Base-by-base conservation (phyloP, 2,113 vertebrate species). In the Vidua macroura region DNA sequence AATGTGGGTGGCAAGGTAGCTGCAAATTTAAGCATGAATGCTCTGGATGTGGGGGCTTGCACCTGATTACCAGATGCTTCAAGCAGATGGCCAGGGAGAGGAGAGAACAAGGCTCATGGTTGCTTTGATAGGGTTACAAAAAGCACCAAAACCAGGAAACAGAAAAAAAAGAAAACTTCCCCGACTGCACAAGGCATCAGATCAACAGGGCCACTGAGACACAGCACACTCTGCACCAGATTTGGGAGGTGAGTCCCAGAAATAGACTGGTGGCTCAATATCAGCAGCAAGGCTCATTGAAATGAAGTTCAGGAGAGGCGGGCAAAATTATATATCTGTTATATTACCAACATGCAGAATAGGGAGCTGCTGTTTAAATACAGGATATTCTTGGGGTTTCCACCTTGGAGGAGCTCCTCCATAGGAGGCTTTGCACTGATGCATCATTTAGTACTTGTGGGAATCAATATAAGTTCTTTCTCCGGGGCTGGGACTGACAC, bases 41-140 rank as follows among this genome's bases (percentile, higher is more conserved):
- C 97, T 97, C 97, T 97, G 93, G 96, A 98, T 97, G 97, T 97
- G 97, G 97, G 97, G 96, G 96, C 97, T 97, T 94, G 96, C 98
- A 98, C 98, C 98, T 98, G 98, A 98, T 97, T 97, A 97, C 98
- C 98, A 98, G 98, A 98, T 98, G 98, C 98, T 98, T 97, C 97
- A 95, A 98, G 98, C 98, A 98, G 98, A 98, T 98, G 98, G 98
- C 98, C 98, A 88, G 98, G 98, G 98, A 98, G 96, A 96, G 89
- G 93, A 98, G 94, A 97, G 96, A 96, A 97, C 95, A 94, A 88
- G 96, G 97, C 97, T 98, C 97, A 95, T 95, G 95, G 97, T 96
- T 97, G 97, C 97, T 98, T 98, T 98, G 49, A 97, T 97, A 96
- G 97, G 97, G 97, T 96, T 98, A 95, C 91, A 93, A 96, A 97